Evolutionary conservation across 2,113 vertebrate genomes (phyloP).

Genomic region (Hypocryptadius cinnamomeus): DNA sequence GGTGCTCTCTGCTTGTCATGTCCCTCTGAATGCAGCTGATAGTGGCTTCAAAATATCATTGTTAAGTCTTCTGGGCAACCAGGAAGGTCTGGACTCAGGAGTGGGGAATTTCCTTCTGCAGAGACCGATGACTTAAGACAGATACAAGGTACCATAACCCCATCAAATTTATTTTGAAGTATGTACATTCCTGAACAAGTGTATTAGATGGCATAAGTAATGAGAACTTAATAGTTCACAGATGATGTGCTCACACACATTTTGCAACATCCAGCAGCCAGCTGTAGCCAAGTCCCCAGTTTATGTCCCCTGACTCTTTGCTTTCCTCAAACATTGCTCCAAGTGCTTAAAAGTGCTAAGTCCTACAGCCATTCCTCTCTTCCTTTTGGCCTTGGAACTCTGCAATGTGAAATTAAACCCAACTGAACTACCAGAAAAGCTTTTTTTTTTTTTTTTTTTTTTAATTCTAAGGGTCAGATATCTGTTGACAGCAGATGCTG

Average conservation of each 20-base stretch:
- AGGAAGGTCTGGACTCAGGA: neutral
- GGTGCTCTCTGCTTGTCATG: neutral
- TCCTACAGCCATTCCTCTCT: neutral
- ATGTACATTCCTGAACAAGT: slow-evolving; percentile 29
- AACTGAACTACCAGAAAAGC: neutral
- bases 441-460: neutral
- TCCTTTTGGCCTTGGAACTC: neutral
- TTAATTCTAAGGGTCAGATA: neutral
- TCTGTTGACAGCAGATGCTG: neutral
- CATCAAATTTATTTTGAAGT: slow-evolving; percentile 27
- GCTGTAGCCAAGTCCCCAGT: neutral
- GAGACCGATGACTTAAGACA: slow-evolving; percentile 23
- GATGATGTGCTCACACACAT: neutral
- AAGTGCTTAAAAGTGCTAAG: neutral
- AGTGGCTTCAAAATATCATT: neutral
- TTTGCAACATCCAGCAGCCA: neutral
- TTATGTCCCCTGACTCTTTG: neutral
- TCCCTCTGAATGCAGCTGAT: neutral
- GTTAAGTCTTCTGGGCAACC: neutral
- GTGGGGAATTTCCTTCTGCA: neutral
- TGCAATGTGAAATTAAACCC: neutral
- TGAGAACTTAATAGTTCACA: slow-evolving; percentile 36
- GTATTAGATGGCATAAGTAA: slow-evolving; percentile 45
- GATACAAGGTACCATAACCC: slow-evolving; percentile 1
- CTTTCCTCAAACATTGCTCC: neutral